These are phyloP conservation scores for Clangula hyemalis DNA, from an alignment of 2,797 vertebrate genomes.

Conservation along the genomic window DNA sequence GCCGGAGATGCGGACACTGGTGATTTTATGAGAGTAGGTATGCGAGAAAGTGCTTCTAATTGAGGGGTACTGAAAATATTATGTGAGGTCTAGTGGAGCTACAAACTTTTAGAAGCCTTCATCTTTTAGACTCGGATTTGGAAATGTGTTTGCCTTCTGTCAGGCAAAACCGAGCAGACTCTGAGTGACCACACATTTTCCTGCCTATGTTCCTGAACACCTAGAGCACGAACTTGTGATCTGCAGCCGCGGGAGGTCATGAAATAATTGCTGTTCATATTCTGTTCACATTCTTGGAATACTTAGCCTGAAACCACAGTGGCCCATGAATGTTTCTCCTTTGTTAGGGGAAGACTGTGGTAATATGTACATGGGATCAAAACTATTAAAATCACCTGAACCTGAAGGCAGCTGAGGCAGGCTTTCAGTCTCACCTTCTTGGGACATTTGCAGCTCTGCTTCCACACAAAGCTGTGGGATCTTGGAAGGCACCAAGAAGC, in stretches of 20 bases:
- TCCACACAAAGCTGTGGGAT: neutral
- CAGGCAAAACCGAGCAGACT: neutral
- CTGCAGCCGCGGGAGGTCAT: neutral
- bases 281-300: neutral
- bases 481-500: neutral
- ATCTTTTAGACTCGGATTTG: neutral
- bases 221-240: neutral
- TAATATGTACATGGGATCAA: neutral
- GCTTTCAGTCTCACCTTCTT: neutral
- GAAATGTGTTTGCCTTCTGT: neutral
- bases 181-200: neutral
- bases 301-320: neutral
- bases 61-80: neutral
- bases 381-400: neutral
- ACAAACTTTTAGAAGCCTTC: neutral
- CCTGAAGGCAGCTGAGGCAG: neutral
- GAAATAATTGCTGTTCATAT: neutral
- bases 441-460: neutral
- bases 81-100: neutral
- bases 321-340: neutral
- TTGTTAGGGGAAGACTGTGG: neutral
- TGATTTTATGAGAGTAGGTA: constrained; percentile 38
- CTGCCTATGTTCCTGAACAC: neutral
- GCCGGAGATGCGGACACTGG: constrained; percentile 6
- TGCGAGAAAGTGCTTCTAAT: neutral